Base-by-base conservation (phyloP, 2,113 vertebrate species). In the Chaenogobius annularis region DNA sequence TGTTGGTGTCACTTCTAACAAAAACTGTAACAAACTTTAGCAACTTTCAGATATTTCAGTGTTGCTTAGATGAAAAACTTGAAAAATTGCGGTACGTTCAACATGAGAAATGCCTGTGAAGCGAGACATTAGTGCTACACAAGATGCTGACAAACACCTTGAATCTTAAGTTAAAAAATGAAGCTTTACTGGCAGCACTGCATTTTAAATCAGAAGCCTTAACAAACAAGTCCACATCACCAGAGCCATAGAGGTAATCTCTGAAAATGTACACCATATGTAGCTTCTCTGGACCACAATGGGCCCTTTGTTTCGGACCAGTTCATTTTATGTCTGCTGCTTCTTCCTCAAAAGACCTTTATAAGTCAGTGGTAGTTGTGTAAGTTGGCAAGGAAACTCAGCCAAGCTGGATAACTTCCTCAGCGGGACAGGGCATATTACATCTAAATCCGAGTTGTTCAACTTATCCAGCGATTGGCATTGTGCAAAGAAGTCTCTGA, bases 261-360 rank as follows among this genome's bases (percentile, higher is more conserved):
- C 69, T 83, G 70, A 79, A 85, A 89, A 82, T 70, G 31, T 79
- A 83, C 78, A 79, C 73, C 13, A 7, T 63, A 46, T 43, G 69
- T 79, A 22, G 70, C 76, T 75, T 83, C 83, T 78, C 46, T 52
- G 63, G 77, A 78, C 72, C 68, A 89, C 75, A 89, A 77, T 81
- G 77, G 65, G 43, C 69, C 68, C 85, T 81, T 89, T 86, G 84
- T 85, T 85, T 65, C 59, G 59, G 73, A 75, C 76, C 55, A 67
- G 43, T 77, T 66, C 63, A 47, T 71, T 76, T 79, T 63, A 75
- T 17, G 26, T 67, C 64, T 31, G 55, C n/a, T 75, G 73, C 58
- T 47, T 70, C 50, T 65, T 54, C 64, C 52, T 31, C 37, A 12
- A 78, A 82, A 62, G 58, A 77, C 37, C 71, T 85, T 83, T 72